Base-by-base conservation (phyloP, 2,888 invertebrate species). In the Tenthredo mesomela region DNA sequence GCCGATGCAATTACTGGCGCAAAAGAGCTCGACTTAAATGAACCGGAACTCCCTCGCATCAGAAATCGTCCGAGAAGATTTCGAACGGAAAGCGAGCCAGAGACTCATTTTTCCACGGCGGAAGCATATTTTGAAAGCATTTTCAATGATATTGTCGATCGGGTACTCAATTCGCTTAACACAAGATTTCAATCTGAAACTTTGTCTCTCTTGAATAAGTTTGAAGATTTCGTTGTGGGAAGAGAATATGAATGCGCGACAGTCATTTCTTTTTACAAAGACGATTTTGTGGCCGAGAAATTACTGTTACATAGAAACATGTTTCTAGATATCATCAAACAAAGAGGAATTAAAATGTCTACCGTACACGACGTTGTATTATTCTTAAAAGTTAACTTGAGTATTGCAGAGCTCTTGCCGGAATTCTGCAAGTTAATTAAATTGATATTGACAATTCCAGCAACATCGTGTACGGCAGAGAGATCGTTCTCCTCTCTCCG, bases 391-490 rank as follows among this genome's bases (percentile, higher is more conserved):
- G 33, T 18, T 15, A 70, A 70, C 33, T 70, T 37, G 18, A 40
- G 18, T 40, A 70, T 40, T 70, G 40, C 70, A 70, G 70, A 70
- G 70, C 47, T 47, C 4, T 47, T 71, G 71, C 50, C 70, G 0
- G 71, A 83, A 83, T 67, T 83, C 15, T 43, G 67, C 10, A 83
- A 25, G 71, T 83, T 70, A 47, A 70, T 70, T 6, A 83, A 65
- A 83, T 4, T 83, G 71, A 37, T 83, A 29, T 70, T 65, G 18
- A 84, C 84, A 37, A 84, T 86, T 47, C 85, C 85, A 12, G 78
- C 86, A 73, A 78, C 86, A 18, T 75, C 86, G 47, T 83, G 85
- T 61, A 86, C 85, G 58, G 80, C 86, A 50, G 85, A 86, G 71
- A 37, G 85, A n/a, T 84, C 85, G 3, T 86, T 86, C 80, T 86